Base-by-base conservation (phyloP, 2,888 invertebrate genomes). In the Dicyrtoma fusca region DNA sequence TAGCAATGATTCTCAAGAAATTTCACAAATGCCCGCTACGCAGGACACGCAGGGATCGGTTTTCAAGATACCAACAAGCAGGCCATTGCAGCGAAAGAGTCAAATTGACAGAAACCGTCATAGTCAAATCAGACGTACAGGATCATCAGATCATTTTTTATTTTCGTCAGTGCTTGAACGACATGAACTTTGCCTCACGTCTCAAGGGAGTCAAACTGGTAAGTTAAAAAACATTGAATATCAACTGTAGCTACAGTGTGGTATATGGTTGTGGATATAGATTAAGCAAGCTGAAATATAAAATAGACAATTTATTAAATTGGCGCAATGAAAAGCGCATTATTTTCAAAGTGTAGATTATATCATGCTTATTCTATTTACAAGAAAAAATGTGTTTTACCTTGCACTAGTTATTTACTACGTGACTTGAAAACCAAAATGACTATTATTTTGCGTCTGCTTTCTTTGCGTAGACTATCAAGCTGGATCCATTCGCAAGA, bases 81-180 rank as follows among this genome's bases (percentile, higher is more conserved):
- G 44, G 5, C 57, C 57, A 10, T 4, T 17, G 5, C 17, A 14
- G 19, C 21, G 44, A 17, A 13, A 11, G 14, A 63, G 44, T 14
- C 44, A 45, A 1, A 14, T 11, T 25, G 23, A 49, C 13, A 23
- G 25, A 25, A 71, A 45, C 42, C 17, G 11, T 19, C 19, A n/a
- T 11, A 69, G 69, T 19, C 69, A 59, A 14, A 34, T 69, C 17
- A 26, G 59, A 1, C 53, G 63, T 10, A 71, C 71, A 1, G 71
- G 53, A 34, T 62, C 71, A 44, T 49, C 63, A 8, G 71, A 63
- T n/a, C 53, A 71, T 55, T n/a, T 64, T 45, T 5, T 6, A 0
- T 71, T 71, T 55, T 71, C 71, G 14, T 17, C 23, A 0, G 47
- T 64, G 1, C 44, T 71, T 21, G 53, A 71, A 45, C 63, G 64